These are phyloP conservation scores for Nannobrachium achirus DNA, from an alignment of 2,113 vertebrate species.

Conservation along the genomic window DNA sequence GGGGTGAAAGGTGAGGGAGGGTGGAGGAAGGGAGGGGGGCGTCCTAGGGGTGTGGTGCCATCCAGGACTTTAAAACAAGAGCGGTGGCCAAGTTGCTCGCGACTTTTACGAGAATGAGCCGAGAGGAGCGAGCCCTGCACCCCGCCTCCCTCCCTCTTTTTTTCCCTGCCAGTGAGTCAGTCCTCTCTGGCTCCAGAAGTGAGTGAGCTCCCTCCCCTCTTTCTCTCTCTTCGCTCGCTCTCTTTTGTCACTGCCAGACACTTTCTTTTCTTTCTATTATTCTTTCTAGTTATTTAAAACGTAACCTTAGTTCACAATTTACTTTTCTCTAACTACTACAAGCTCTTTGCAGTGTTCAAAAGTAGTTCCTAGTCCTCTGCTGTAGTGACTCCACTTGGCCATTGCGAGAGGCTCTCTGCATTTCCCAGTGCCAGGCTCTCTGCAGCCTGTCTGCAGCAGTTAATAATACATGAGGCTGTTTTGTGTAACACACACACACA, in stretches of 20 bases:
- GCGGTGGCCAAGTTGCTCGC: slow-evolving; percentile 59
- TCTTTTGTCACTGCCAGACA: background rate
- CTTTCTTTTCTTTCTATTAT: background rate
- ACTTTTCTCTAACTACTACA: background rate
- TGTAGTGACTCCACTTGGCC: slow-evolving; percentile 1
- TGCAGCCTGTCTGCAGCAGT: slow-evolving; percentile 57
- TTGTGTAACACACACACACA: slow-evolving; percentile 21
- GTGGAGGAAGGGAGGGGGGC: background rate
- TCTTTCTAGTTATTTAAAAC: background rate
- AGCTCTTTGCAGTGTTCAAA: background rate
- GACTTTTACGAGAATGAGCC: slow-evolving; percentile 46
- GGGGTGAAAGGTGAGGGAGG: slow-evolving; percentile 15
- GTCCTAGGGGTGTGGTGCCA: slow-evolving; percentile 69
- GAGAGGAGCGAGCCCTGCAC: slow-evolving; percentile 11
- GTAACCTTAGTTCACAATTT: background rate
- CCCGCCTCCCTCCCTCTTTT: slow-evolving; percentile 50
- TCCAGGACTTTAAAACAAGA: slow-evolving; percentile 63
- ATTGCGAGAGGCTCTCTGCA: background rate
- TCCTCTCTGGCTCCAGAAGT: slow-evolving; percentile 40
- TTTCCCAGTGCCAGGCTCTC: slow-evolving; percentile 1
- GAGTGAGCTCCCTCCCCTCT: slow-evolving; percentile 35
- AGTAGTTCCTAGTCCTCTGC: slow-evolving; percentile 11
- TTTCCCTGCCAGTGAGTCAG: slow-evolving; percentile 66
- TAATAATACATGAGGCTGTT: slow-evolving; percentile 75
- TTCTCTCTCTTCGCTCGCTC: background rate